Conservation (phyloP, 1,140 invertebrate genomes). For the Gryllus bimaculatus region DNA sequence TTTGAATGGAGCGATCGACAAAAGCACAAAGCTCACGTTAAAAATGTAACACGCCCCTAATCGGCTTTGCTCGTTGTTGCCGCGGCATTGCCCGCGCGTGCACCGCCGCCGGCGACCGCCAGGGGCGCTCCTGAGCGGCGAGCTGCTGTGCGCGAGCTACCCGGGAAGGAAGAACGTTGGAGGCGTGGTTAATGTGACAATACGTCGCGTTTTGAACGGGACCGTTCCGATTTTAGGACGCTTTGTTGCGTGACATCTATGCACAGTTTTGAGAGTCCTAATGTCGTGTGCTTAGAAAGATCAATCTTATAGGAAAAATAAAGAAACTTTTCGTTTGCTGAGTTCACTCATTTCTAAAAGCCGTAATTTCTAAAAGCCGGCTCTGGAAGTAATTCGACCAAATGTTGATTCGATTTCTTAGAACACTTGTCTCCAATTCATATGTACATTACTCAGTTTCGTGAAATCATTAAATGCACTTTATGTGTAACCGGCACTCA, state of each 20-base stretch:
- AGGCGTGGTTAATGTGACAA: background rate
- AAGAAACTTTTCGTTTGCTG: no score
- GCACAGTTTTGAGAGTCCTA: no score
- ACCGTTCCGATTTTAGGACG: background rate
- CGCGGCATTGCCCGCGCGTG: background rate
- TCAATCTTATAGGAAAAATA: no score
- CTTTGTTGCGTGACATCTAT: background rate
- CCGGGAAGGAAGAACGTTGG: background rate
- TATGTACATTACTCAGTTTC: no score
- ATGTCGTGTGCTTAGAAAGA: no score
- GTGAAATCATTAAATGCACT: no score
- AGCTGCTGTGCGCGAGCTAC: background rate
- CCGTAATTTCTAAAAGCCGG: no score
- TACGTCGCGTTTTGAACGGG: background rate
- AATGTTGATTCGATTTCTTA: no score
- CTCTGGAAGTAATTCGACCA: no score
- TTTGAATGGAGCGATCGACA: background rate
- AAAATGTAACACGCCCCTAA: constrained; percentile 4
- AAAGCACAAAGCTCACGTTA: background rate
- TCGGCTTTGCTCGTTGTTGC: background rate
- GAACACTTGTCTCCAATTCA: no score
- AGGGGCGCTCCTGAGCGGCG: background rate
- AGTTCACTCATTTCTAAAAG: no score
- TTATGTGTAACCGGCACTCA: no score
- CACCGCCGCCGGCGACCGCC: background rate